Percentiles rank a stretch among this genome's conserved stretches.
phyloP scores from a whole-genome alignment of 1,140 invertebrate species.

The Gryllus bimaculatus region DNA sequence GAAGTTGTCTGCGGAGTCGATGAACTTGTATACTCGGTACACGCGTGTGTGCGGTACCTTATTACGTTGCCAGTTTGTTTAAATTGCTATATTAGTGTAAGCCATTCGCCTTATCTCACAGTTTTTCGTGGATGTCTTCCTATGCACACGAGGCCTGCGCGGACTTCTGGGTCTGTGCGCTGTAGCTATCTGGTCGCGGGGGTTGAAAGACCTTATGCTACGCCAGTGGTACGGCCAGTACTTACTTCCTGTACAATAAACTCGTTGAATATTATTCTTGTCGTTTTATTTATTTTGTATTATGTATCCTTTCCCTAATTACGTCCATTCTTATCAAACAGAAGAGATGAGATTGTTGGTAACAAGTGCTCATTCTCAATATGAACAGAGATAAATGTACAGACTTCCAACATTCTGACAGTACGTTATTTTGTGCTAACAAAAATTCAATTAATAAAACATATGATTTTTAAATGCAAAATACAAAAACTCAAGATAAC shows the following conservation, averaged over 20 bases:
- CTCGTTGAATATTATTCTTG: neutral
- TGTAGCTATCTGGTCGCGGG: neutral
- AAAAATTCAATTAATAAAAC: no score
- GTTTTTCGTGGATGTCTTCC: neutral
- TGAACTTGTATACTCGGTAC: neutral
- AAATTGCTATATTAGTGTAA: neutral
- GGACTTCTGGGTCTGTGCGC: neutral
- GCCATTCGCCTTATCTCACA: neutral
- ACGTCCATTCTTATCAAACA: no score
- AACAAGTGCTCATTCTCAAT: no score
- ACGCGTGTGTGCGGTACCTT: neutral
- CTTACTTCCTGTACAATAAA: neutral
- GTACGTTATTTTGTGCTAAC: no score
- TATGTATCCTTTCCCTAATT: no score
- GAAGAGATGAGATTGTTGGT: no score
- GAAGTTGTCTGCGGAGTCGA: no score
- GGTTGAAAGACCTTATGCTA: neutral
- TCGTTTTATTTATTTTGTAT: neutral
- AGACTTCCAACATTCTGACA: no score
- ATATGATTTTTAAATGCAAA: no score
- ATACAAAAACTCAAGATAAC: no score
- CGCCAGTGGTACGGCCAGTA: neutral
- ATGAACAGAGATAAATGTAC: no score
- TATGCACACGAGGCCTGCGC: neutral
- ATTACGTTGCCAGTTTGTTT: neutral